Conservation (phyloP, 2,888 invertebrate species). For the Epinotia demarniana region DNA sequence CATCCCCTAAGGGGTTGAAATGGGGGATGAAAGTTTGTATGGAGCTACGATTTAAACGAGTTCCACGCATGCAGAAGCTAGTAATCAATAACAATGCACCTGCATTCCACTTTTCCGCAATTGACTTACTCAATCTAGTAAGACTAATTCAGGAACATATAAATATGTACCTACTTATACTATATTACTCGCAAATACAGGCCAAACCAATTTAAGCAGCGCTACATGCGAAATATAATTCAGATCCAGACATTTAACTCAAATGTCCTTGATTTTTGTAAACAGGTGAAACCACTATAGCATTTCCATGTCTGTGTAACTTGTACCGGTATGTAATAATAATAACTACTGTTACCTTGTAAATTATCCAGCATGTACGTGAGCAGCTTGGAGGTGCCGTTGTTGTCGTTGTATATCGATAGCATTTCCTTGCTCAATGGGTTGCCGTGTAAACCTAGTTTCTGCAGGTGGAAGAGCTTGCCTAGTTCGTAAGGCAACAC, state of each 20-base stretch:
- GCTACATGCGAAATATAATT: background rate
- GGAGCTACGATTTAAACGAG: too few relatives aligned
- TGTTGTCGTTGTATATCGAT: slow-evolving; percentile 95
- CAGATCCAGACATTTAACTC: too few relatives aligned
- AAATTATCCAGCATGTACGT: slow-evolving; percentile 98
- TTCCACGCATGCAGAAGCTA: background rate
- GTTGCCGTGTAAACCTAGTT: slow-evolving; percentile 96
- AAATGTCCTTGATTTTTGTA: too few relatives aligned
- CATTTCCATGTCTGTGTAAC: too few relatives aligned
- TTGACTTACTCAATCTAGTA: slow-evolving; percentile 26
- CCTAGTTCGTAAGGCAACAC: slow-evolving; percentile 98
- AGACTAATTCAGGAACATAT: background rate
- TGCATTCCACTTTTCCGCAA: slow-evolving; percentile 1
- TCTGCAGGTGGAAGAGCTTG: slow-evolving; percentile 97
- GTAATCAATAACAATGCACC: background rate
- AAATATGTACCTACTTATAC: background rate
- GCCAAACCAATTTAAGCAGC: background rate
- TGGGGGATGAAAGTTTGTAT: too few relatives aligned
- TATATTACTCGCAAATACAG: background rate
- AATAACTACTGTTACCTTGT: slow-evolving; percentile 88
- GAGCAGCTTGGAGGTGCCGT: slow-evolving; percentile 97
- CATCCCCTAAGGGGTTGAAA: too few relatives aligned
- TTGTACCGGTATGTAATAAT: background rate
- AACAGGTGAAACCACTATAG: too few relatives aligned
- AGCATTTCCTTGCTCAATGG: slow-evolving; percentile 97